Percentiles rank a stretch among this genome's conserved stretches.
Evolutionary conservation across 2,113 vertebrate genomes (phyloP).

Genomic region (human): DNA sequence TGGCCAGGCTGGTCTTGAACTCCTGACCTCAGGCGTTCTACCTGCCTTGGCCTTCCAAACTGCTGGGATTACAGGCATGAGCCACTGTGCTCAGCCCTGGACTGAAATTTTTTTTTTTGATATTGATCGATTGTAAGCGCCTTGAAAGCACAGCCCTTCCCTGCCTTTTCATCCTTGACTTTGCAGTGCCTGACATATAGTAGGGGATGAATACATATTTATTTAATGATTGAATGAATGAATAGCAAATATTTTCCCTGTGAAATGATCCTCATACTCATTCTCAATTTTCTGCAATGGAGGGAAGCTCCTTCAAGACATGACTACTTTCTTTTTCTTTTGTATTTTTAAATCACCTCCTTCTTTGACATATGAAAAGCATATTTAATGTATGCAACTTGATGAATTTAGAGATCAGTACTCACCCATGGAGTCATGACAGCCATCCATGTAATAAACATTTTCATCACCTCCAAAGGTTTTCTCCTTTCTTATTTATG

Average conservation of each 20-base stretch:
- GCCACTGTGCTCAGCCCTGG: too few relatives aligned
- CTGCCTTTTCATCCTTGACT: not conserved
- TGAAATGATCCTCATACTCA: too few relatives aligned
- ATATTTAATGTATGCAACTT: not conserved
- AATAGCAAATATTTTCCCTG: not conserved
- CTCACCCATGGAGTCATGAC: not conserved
- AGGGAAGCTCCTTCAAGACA: not conserved
- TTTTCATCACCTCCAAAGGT: not conserved
- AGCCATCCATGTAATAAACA: not conserved
- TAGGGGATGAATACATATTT: rapidly evolving
- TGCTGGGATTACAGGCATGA: too few relatives aligned
- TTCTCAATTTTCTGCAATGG: not conserved
- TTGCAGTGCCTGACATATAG: not conserved
- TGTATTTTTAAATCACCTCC: not conserved
- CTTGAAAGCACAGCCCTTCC: not conserved
- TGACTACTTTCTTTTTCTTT: not conserved
- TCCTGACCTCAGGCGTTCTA: too few relatives aligned
- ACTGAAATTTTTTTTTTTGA: not conserved
- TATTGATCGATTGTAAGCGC: not conserved
- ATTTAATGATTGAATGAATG: not conserved
- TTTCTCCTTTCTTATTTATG: not conserved
- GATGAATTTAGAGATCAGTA: not conserved
- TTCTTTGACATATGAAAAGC: not conserved
- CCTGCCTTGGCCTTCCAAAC: too few relatives aligned
- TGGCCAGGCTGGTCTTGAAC: too few relatives aligned